Evolutionary conservation across 1,140 invertebrate genomes (phyloP).

Genomic region (Dendrolimus kikuchii): DNA sequence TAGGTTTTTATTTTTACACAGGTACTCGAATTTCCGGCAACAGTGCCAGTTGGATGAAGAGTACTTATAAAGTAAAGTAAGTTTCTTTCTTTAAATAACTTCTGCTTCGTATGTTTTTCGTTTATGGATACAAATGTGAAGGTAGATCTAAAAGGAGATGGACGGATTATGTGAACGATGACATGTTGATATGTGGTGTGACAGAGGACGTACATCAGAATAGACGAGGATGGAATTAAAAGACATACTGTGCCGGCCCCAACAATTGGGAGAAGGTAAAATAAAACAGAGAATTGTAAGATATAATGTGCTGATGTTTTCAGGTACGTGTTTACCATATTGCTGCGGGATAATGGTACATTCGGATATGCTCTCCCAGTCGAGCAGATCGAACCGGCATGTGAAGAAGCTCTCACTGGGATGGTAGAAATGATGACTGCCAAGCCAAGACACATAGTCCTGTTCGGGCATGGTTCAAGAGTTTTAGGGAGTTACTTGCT

Average conservation of each 20-base stretch:
- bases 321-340: slow-evolving; percentile 73
- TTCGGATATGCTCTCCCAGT: slow-evolving; percentile 85
- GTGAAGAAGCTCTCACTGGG: slow-evolving; percentile 70
- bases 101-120: background rate
- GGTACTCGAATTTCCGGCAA: slow-evolving; percentile 50
- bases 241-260: too few relatives aligned
- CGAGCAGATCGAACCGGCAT: slow-evolving; percentile 80
- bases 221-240: too few relatives aligned
- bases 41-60: slow-evolving; percentile 55
- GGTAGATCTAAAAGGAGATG: too few relatives aligned
- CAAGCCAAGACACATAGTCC: slow-evolving; percentile 21
- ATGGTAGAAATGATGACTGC: slow-evolving; percentile 39
- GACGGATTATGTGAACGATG: too few relatives aligned
- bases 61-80: slow-evolving; percentile 39
- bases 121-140: background rate
- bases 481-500: too few relatives aligned
- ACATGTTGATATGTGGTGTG: too few relatives aligned
- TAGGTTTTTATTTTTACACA: slow-evolving; percentile 13
- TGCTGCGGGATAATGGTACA: slow-evolving; percentile 81
- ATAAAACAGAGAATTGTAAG: background rate
- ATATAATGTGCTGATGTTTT: background rate
- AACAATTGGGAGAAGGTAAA: background rate
- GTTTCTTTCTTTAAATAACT: slow-evolving; percentile 10
- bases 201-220: too few relatives aligned
- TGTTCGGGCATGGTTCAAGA: too few relatives aligned